A percentile compares a stretch with the other conserved stretches of the same genome.
Evolutionary conservation across 1,140 invertebrate species (phyloP).

Genomic region (Coenobita brevimanus): DNA sequence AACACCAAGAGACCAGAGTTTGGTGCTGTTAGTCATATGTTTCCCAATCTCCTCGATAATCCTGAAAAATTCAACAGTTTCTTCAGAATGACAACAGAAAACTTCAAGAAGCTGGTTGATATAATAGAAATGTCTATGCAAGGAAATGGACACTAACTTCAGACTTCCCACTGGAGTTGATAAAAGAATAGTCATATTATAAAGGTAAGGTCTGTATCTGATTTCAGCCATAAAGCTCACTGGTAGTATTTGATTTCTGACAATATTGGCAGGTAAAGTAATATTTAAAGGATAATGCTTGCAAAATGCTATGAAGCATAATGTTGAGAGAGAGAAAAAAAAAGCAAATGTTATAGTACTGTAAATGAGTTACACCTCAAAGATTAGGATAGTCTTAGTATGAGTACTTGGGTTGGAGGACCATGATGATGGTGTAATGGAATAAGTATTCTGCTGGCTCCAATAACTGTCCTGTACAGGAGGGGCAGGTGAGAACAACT

Average conservation of each 20-base stretch:
- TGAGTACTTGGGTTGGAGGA: slow-evolving; percentile 27
- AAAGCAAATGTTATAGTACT: neutral
- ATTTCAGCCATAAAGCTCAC: no score
- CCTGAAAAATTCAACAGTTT: no score
- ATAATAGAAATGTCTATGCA: slow-evolving; percentile 29
- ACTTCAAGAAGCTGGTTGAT: slow-evolving; percentile 40
- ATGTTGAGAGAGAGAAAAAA: no score
- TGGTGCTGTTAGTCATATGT: slow-evolving; percentile 19
- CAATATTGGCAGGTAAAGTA: no score
- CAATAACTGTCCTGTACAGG: slow-evolving; percentile 17
- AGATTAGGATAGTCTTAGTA: slow-evolving; percentile 35
- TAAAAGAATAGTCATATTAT: no score
- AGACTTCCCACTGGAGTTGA: neutral
- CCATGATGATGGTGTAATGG: slow-evolving; percentile 25
- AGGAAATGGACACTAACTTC: slow-evolving; percentile 29
- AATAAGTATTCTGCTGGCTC: slow-evolving; percentile 24
- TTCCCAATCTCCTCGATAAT: neutral
- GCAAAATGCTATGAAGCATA: no score
- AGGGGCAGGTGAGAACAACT: slow-evolving; percentile 11
- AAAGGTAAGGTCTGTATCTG: no score
- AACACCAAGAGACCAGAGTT: slow-evolving; percentile 19
- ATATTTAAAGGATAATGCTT: no score
- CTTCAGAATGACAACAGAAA: slow-evolving; percentile 32
- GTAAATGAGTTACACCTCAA: slow-evolving; percentile 35
- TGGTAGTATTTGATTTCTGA: no score